Percentiles rank a stretch among this genome's conserved stretches.
These are phyloP conservation scores for Oxyura jamaicensis DNA, from an alignment of 2,113 vertebrate species.

Conservation along the genomic window DNA sequence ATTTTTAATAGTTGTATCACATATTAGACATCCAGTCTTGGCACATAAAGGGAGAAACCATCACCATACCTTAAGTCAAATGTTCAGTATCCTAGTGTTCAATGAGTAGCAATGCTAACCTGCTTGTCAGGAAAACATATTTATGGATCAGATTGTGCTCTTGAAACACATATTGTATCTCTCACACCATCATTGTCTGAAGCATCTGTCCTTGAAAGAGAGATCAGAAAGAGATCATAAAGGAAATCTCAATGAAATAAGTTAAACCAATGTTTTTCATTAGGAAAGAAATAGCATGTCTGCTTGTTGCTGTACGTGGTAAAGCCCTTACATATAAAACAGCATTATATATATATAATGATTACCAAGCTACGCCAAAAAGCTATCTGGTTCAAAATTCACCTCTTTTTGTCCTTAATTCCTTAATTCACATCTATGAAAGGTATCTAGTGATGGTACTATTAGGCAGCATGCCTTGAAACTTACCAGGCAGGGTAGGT, in stretches of 20 bases:
- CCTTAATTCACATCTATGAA: background rate
- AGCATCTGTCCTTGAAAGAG: background rate
- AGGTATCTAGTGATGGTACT: background rate
- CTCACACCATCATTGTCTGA: background rate
- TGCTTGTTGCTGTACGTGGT: background rate
- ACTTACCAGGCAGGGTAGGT: background rate
- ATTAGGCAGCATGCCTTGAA: background rate
- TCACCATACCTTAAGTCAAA: background rate
- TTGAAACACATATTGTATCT: background rate
- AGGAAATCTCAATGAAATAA: background rate
- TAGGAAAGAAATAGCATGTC: background rate
- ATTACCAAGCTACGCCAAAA: background rate
- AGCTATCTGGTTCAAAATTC: background rate
- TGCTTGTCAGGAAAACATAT: background rate
- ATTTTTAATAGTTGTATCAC: background rate
- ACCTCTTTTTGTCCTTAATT: background rate
- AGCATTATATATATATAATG: accelerated
- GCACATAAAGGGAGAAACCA: background rate
- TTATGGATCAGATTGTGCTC: background rate
- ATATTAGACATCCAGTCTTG: background rate
- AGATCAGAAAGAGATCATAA: background rate
- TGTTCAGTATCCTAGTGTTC: background rate
- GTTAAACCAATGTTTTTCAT: background rate
- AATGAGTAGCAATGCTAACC: background rate
- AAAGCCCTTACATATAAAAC: background rate